Conservation (phyloP, 2,888 invertebrate genomes). For the Drosophila vallismaia region DNA sequence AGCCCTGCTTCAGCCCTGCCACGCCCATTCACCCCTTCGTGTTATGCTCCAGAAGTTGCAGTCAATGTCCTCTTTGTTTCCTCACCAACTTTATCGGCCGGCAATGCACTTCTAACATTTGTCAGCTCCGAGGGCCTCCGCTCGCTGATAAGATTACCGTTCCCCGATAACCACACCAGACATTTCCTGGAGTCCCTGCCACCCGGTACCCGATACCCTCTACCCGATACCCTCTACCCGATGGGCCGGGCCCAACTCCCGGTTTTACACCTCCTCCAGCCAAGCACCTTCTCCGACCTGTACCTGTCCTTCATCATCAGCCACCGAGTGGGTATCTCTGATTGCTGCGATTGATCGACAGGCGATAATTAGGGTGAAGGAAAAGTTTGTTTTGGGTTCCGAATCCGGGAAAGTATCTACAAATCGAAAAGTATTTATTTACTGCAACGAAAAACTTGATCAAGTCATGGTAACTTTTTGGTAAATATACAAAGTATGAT, state of each 20-base stretch:
- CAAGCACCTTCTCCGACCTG: not conserved
- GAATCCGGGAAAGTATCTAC: not conserved
- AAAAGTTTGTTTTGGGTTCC: not conserved
- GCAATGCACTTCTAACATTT: slow-evolving; percentile 69
- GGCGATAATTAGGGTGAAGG: not conserved
- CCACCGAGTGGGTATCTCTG: not conserved
- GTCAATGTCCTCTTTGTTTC: slow-evolving; percentile 74
- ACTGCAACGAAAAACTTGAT: not conserved
- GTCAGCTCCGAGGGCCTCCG: slow-evolving; percentile 64
- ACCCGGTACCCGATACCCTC: slow-evolving; percentile 1
- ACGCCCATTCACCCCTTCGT: slow-evolving; percentile 15
- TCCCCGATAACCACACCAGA: slow-evolving; percentile 55
- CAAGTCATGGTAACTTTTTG: not conserved
- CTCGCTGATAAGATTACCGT: slow-evolving; percentile 63
- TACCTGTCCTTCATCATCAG: slow-evolving; percentile 3
- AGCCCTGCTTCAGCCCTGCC: not conserved
- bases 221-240: no score
- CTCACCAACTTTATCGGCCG: slow-evolving; percentile 33
- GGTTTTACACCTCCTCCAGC: slow-evolving; percentile 15
- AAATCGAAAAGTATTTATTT: not conserved
- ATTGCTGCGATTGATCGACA: slow-evolving; percentile 23
- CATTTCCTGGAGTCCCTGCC: slow-evolving; percentile 53
- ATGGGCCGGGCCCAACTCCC: slow-evolving; percentile 15
- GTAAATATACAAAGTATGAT: no score
- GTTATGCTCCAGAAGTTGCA: slow-evolving; percentile 62